Evolutionary conservation across 30 jellyfish, hydroid and myxozoan species (phyloP), one percentile per base, ranked within the genome.

Genomic region (Sanderia malayensis): DNA sequence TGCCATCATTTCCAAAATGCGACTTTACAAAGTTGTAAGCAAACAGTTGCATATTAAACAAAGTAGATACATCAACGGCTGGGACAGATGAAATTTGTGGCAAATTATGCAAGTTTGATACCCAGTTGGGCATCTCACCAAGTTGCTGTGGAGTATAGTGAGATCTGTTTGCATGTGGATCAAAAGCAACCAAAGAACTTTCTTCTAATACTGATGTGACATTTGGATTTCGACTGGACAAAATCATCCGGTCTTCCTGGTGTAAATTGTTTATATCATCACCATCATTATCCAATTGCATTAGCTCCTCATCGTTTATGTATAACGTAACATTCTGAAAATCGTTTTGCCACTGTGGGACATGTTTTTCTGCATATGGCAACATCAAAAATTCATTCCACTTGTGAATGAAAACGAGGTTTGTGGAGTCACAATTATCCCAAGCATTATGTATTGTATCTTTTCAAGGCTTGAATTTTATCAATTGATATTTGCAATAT

Each of bases 401-500:
- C 15, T 41, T 41, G 11, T 6, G 15, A 41, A 41, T 41, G 55
- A 41, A 41, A 41, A 41, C 15, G 11, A 6, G 11, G 15, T 41
- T 41, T 41, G 55, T 41, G 15, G 55, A 6, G 8, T 71, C 46
- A n/a, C 27, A 77, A 23, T 25, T 29, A 23, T 61, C 55, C 73
- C 73, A 61, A 23, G 73, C 73, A 23, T 61, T 37, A 17, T 61
- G 6, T 21, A 61, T 61, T 18, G 28, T 61, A 1, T 2, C 28
- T 23, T 2, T 15, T 49, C 73, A 29, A 21, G 52, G 73, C 52
- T 2, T 29, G 1, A 19, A 61, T 29, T 37, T 2, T 2, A 61
- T 61, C 6, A 61, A 49, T 17, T 61, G 73, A 23, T 61, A 29
- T 29, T 25, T 2, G 45, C 73, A 61, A 37, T 61, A 61, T 23